Evolutionary conservation across 2,113 vertebrate species (phyloP), one percentile per base, ranked within the genome.

Genomic region (Orycteropus afer): DNA sequence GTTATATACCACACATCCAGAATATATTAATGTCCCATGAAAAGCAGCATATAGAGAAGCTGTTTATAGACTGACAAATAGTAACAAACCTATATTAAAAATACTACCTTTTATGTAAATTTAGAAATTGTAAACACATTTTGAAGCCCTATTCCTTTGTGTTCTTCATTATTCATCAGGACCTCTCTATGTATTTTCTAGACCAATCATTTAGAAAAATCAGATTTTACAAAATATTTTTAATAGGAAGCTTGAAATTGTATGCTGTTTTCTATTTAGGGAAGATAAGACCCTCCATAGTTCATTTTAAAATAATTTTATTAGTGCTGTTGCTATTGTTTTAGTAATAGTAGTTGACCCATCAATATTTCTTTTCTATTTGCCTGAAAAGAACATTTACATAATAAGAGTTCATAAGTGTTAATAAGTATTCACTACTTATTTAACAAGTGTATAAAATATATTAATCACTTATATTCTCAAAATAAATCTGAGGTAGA

Each of bases 391-490:
- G 27, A 65, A 63, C 61, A 71, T 2, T 59, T 27, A 27, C 57
- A 3, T 25, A 59, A 37, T 71, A 32, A 67, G 1, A 18, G 15
- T 67, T 67, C 22, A 17, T 67, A 67, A 67, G 34, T 67, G 65
- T n/a, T 67, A 67, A 7, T 67, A 67, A 59, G 4, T 67, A 67
- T n/a, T 67, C 51, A 9, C 23, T 0, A 91, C 4, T 32, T 73
- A 3, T 81, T 92, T 90, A 84, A 45, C 47, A 93, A 65, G 7
- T 7, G 14, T 74, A 63, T 69, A 34, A 23, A 59, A 77, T 65
- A 27, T 65, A 57, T 40, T n/a, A 69, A 63, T 37, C 86, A 40
- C 57, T 81, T 91, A 87, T 87, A 76, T 89, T 93, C 7, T 86
- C 9, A 80, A 86, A 79, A 32, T 74, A 84, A 78, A n/a, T 29